Evolutionary conservation across 2,113 vertebrate species (phyloP).

Genomic region (Xenopus laevis): DNA sequence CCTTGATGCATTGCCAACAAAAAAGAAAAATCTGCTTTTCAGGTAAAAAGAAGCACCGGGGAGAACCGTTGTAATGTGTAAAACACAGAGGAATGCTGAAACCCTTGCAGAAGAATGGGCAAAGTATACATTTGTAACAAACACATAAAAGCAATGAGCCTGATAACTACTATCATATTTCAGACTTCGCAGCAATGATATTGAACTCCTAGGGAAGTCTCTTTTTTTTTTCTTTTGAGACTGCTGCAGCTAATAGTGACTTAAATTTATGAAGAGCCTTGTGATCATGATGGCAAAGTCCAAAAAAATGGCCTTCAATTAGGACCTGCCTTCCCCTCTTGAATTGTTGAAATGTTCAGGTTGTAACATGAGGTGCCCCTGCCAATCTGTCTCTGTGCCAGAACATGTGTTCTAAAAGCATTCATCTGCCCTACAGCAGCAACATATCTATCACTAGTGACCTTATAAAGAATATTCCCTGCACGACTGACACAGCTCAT

Average conservation of each 20-base stretch:
- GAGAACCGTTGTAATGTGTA: too few species aligned
- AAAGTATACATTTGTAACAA: too few species aligned
- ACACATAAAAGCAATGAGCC: background rate
- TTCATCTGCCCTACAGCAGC: constrained; percentile 27
- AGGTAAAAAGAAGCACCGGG: too few species aligned
- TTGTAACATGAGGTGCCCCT: constrained; percentile 9
- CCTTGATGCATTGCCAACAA: background rate
- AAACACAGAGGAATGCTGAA: too few species aligned
- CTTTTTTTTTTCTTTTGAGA: background rate
- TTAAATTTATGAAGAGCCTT: constrained; percentile 21
- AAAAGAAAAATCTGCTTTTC: background rate
- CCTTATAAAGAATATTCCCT: constrained; percentile 41
- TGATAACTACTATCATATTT: background rate
- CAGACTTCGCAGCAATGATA: background rate
- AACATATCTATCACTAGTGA: constrained; percentile 34
- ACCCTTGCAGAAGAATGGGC: too few species aligned
- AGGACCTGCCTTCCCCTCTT: constrained; percentile 1
- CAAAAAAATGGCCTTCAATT: constrained; percentile 22
- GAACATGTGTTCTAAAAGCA: constrained; percentile 11
- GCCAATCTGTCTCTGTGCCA: constrained; percentile 35
- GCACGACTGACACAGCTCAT: constrained; percentile 33
- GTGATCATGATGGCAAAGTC: constrained; percentile 16
- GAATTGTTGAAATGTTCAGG: background rate
- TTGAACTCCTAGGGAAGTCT: background rate
- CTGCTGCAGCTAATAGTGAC: constrained; percentile 1